These are phyloP conservation scores for Rhodeus uyekii DNA, from an alignment of 2,797 vertebrate genomes.

Conservation along the genomic window DNA sequence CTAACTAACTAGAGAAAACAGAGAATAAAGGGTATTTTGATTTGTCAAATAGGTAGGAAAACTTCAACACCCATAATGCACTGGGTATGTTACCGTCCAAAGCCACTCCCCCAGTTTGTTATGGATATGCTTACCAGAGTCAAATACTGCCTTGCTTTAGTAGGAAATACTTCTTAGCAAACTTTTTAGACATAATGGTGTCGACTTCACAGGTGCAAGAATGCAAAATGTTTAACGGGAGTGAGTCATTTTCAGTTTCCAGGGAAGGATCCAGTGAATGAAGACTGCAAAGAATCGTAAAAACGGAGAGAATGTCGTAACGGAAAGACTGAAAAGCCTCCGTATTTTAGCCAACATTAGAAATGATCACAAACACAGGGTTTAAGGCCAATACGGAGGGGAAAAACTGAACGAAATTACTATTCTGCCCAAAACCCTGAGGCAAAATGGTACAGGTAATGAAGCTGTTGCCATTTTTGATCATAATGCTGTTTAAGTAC, in stretches of 20 bases:
- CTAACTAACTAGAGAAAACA: background rate
- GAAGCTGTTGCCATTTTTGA: too few species aligned
- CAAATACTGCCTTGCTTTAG: background rate
- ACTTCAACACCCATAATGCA: background rate
- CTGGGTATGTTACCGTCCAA: background rate
- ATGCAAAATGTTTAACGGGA: background rate
- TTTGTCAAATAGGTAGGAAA: background rate
- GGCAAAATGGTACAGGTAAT: too few species aligned
- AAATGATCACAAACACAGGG: background rate
- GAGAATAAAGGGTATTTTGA: background rate
- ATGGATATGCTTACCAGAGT: too few species aligned
- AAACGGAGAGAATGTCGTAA: background rate
- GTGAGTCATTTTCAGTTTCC: background rate
- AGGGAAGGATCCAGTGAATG: background rate
- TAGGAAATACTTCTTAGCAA: background rate
- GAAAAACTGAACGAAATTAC: background rate
- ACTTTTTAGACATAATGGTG: background rate
- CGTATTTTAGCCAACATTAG: background rate
- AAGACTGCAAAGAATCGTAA: background rate
- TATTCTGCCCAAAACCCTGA: background rate
- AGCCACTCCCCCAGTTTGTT: too few species aligned
- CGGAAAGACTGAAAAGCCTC: background rate
- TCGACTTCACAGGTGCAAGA: background rate
- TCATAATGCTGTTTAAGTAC: too few species aligned
- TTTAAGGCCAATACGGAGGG: background rate